phyloP scores from a whole-genome alignment of 1,140 invertebrate genomes.

The Musca vetustissima region DNA sequence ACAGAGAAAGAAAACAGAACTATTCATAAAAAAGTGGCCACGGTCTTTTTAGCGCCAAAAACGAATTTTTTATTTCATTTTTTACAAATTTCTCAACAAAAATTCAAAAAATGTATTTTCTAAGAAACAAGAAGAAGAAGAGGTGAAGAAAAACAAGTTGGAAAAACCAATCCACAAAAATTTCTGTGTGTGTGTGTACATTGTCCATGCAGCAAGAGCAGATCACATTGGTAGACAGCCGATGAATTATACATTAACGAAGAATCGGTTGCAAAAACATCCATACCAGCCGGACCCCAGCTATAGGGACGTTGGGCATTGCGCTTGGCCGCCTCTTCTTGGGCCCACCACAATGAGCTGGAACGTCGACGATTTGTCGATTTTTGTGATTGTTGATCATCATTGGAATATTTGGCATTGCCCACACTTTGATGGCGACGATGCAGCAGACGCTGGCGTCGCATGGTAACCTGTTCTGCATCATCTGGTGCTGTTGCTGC shows the following conservation, averaged over 20 bases:
- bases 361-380: conserved; percentile 27
- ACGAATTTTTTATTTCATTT: conserved; percentile 3
- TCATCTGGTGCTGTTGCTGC: too few relatives aligned
- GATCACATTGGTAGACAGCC: conserved; percentile 30
- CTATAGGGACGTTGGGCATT: conserved; percentile 45
- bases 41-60: conserved; percentile 1
- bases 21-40: neutral
- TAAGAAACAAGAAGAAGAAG: conserved; percentile 1
- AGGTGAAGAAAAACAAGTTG: neutral
- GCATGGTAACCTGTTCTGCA: conserved; percentile 41
- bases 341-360: conserved; percentile 39
- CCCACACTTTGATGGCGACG: conserved; percentile 50
- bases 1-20: too few relatives aligned
- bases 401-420: conserved; percentile 47
- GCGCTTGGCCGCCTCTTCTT: conserved; percentile 35
- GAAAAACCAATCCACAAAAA: conserved; percentile 24
- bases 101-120: neutral
- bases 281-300: conserved; percentile 54
- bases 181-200: too few relatives aligned
- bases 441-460: conserved; percentile 41
- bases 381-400: conserved; percentile 34
- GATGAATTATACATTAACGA: conserved; percentile 50
- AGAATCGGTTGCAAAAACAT: conserved; percentile 46
- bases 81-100: conserved; percentile 15
- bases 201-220: conserved; percentile 48